A percentile compares a stretch with the other conserved stretches of the same genome.
Conservation (phyloP, 2,888 invertebrate genomes). For the Pterobdella sp. region DNA sequence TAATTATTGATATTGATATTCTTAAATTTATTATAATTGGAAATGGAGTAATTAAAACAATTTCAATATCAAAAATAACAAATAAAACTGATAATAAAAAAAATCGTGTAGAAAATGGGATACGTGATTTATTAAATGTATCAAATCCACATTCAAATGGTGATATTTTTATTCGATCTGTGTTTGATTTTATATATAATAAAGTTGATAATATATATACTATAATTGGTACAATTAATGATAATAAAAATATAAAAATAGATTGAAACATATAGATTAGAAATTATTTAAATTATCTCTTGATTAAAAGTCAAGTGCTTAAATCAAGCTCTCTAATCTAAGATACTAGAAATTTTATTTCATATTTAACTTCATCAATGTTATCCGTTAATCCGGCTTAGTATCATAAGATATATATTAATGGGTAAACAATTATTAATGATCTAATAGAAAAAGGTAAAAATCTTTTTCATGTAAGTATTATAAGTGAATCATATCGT, state of each 20-base stretch:
- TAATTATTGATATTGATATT: conserved; percentile 16
- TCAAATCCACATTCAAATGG: conserved; percentile 64
- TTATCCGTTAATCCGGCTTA: conserved; percentile 39
- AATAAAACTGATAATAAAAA: conserved; percentile 63
- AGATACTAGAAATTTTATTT: conserved; percentile 29
- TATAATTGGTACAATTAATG: conserved; percentile 26
- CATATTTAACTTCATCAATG: conserved; percentile 38
- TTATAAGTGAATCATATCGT: conserved; percentile 68
- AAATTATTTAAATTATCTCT: conserved; percentile 35
- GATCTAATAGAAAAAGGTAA: conserved; percentile 35
- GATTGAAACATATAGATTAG: conserved; percentile 29
- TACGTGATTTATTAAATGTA: conserved; percentile 54
- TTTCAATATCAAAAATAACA: conserved; percentile 68
- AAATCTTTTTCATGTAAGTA: conserved; percentile 40
- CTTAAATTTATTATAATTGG: conserved; percentile 41
- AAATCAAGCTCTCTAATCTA: conserved; percentile 34
- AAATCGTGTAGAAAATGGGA: conserved; percentile 61
- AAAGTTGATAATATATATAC: conserved; percentile 26
- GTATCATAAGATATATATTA: conserved; percentile 28
- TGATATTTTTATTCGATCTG: conserved; percentile 37
- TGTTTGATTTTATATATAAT: conserved; percentile 28
- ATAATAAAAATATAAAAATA: conserved; percentile 24
- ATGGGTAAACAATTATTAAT: conserved; percentile 17
- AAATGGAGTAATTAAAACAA: conserved; percentile 52
- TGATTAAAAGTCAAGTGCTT: conserved; percentile 37